A percentile compares a stretch with the other conserved stretches of the same genome.
phyloP scores from a whole-genome alignment of 1,140 invertebrate genomes.

The Drosophila ambigua region DNA sequence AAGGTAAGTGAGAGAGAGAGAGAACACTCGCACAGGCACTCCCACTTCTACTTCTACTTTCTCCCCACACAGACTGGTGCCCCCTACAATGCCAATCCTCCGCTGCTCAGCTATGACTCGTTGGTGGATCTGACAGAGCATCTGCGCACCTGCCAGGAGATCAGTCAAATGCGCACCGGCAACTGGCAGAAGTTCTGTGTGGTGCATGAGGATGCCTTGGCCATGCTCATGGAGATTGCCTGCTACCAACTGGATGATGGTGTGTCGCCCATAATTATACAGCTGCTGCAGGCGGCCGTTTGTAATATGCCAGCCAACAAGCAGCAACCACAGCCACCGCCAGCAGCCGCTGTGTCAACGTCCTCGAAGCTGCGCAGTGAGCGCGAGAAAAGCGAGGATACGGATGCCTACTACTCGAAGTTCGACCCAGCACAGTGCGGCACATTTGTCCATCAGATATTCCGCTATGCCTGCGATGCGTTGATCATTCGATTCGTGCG shows the following conservation, averaged over 20 bases:
- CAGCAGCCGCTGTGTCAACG: slow-evolving; percentile 9
- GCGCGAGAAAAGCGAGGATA: slow-evolving; percentile 89
- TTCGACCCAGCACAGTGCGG: slow-evolving; percentile 90
- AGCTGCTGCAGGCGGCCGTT: slow-evolving; percentile 94
- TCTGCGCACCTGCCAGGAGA: slow-evolving; percentile 96
- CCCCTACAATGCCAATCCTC: slow-evolving; percentile 83
- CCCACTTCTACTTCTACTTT: too few relatives aligned
- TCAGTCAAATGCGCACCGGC: slow-evolving; percentile 93
- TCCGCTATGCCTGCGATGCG: slow-evolving; percentile 88
- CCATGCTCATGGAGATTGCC: slow-evolving; percentile 91
- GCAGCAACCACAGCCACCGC: slow-evolving; percentile 56
- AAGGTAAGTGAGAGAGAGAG: slow-evolving; percentile 68
- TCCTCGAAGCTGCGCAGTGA: slow-evolving; percentile 85
- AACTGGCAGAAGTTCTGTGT: slow-evolving; percentile 98
- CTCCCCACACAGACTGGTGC: slow-evolving; percentile 56
- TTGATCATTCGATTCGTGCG: slow-evolving; percentile 92
- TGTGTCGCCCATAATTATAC: slow-evolving; percentile 95
- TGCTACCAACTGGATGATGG: slow-evolving; percentile 94
- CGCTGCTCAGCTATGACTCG: slow-evolving; percentile 92
- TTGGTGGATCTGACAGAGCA: slow-evolving; percentile 97
- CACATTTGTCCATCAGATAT: slow-evolving; percentile 89
- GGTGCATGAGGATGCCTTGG: slow-evolving; percentile 89
- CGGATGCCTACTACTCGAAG: slow-evolving; percentile 86
- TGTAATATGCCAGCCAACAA: slow-evolving; percentile 85
- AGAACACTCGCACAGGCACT: too few relatives aligned